Evolutionary conservation across 2,797 vertebrate genomes (phyloP).

Genomic region (Cossypha polioptera): DNA sequence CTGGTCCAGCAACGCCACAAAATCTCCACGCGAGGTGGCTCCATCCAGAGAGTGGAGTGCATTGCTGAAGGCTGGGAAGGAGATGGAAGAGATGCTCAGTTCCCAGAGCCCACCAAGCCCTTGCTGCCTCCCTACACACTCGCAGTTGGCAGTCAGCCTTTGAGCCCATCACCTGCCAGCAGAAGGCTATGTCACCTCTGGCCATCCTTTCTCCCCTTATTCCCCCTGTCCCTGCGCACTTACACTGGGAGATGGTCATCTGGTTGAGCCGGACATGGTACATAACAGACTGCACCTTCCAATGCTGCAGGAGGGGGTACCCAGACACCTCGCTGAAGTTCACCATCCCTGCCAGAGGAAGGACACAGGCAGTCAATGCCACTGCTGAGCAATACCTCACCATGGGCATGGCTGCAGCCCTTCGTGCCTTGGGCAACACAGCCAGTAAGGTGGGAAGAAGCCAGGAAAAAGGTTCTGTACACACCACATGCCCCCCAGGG

Average conservation of each 20-base stretch:
- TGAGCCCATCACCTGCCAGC: not conserved
- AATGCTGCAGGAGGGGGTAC: constrained; percentile 92
- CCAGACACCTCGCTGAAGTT: constrained; percentile 98
- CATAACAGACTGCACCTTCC: constrained; percentile 92
- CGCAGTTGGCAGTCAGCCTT: rapidly evolving
- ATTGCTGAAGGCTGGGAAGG: constrained; percentile 85
- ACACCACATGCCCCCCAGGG: not conserved
- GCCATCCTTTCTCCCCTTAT: not conserved
- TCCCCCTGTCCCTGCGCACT: not conserved
- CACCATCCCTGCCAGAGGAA: constrained; percentile 88
- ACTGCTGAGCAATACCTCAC: not conserved
- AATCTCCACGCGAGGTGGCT: constrained; percentile 90
- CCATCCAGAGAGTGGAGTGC: constrained; percentile 94
- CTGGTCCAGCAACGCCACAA: constrained; percentile 89
- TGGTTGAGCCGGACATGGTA: constrained; percentile 96
- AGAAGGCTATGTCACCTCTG: not conserved
- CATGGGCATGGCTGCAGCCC: rapidly evolving
- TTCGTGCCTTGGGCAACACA: rapidly evolving
- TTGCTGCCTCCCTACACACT: not conserved
- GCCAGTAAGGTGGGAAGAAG: not conserved
- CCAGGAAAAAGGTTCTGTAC: not conserved
- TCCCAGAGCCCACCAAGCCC: not conserved
- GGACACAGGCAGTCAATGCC: not conserved
- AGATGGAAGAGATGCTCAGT: not conserved
- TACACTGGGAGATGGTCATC: constrained; percentile 91